Base-by-base conservation (phyloP, 2,888 invertebrate genomes). In the Tinea trinotella region DNA sequence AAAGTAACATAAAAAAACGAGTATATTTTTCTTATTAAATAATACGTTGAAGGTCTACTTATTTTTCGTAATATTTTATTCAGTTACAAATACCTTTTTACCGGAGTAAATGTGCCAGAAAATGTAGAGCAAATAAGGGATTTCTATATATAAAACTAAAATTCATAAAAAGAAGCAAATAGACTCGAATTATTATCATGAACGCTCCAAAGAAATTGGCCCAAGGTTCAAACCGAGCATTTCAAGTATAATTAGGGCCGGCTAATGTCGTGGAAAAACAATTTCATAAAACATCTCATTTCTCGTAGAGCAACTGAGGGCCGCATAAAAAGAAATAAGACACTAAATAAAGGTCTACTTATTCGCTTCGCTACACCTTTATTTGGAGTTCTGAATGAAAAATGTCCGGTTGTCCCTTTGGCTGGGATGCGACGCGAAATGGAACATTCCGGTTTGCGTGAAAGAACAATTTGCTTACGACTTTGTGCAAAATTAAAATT, bases 221-320 rank as follows among this genome's bases (percentile, higher is more conserved):
- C 71, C 67, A 62, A 62, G 63, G 68, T 71, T 70, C 71, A 70
- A 71, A 68, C 50, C 66, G 68, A 64, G 60, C 64, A 59, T 55
- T 50, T 49, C 48, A 62, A 57, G 60, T 75, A 77, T 83, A 84
- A 85, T 85, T 84, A 85, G 79, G 78, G 68, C 70, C 60, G 76
- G 75, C 71, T 81, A 84, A 84, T 81, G 82, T 83, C 63, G 67
- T 72, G 76, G 79, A 84, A 85, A 85, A 82, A 82, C 81, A 84
- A 84, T 83, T 84, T 83, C 76, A 81, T 83, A 83, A 81, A 82
- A 83, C 74, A 78, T 81, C 76, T 74, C 71, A 68, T 77, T 74
- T 70, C 74, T 71, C 66, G 59, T 63, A 62, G 64, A 62, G 63
- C 57, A 56, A 62, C 66, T 62, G 49, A 57, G 64, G 65, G 58